These are phyloP conservation scores for Coccyzus lansbergi DNA, from an alignment of 2,797 vertebrate genomes.

Conservation along the genomic window DNA sequence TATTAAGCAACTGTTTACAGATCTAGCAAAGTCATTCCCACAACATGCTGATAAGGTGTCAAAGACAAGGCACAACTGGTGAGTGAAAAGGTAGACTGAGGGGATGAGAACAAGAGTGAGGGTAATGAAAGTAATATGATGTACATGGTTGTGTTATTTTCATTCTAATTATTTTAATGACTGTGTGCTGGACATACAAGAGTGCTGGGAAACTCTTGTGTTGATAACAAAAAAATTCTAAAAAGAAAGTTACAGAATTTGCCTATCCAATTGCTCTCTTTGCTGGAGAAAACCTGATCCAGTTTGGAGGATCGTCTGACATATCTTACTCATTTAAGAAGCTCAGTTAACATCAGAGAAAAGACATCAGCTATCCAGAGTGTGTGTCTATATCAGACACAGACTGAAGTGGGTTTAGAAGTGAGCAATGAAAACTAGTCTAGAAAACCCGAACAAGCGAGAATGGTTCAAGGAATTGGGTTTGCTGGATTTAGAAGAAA, in stretches of 20 bases:
- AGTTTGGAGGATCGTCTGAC: neutral
- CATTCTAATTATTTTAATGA: neutral
- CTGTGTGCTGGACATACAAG: neutral
- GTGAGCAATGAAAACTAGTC: neutral
- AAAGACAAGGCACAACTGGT: neutral
- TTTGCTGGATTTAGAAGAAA: neutral
- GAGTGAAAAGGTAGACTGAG: neutral
- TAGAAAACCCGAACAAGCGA: neutral
- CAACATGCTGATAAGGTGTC: neutral
- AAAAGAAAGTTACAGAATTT: neutral
- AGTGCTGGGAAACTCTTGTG: neutral
- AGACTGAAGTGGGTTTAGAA: neutral
- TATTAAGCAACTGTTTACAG: neutral
- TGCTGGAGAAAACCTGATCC: neutral
- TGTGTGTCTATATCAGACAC: neutral
- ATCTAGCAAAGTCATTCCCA: neutral
- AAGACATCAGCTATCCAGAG: neutral
- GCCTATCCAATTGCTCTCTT: neutral
- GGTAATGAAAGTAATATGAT: neutral
- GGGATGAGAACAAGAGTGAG: neutral
- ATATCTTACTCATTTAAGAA: neutral
- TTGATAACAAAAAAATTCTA: neutral
- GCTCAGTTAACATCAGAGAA: neutral
- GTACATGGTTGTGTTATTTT: neutral
- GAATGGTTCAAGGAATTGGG: neutral